These are phyloP conservation scores for Penelope pileata DNA, from an alignment of 2,113 vertebrate species.

Conservation along the genomic window DNA sequence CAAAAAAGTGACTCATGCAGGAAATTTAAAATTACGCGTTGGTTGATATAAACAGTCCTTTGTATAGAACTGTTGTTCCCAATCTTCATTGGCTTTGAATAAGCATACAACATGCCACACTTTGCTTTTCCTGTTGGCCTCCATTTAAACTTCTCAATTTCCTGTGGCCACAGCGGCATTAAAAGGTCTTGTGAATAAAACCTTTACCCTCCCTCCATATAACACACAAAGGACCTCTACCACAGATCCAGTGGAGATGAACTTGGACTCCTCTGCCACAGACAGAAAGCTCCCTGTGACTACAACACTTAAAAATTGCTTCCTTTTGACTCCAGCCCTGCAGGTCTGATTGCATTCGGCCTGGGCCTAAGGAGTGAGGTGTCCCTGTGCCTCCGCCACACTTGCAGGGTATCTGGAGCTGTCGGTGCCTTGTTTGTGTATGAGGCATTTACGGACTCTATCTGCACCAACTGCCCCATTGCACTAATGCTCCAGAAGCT, in stretches of 20 bases:
- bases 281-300: background rate
- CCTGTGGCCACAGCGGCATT: background rate
- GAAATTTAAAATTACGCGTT: background rate
- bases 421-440: background rate
- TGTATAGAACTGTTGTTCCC: background rate
- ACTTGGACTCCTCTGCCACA: background rate
- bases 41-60: slow-evolving; percentile 21
- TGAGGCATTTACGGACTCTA: background rate
- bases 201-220: background rate
- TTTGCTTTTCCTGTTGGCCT: slow-evolving; percentile 38
- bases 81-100: background rate
- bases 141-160: slow-evolving; percentile 16
- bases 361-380: background rate
- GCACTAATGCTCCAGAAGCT: background rate
- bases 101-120: background rate
- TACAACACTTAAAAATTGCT: background rate
- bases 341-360: background rate
- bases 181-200: background rate
- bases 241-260: background rate
- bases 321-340: background rate
- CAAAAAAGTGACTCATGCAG: slow-evolving; percentile 1
- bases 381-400: accelerated
- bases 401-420: background rate
- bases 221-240: background rate
- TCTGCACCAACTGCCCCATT: background rate